phyloP scores from a whole-genome alignment of 2,797 vertebrate species.

The Microchirus variegatus region DNA sequence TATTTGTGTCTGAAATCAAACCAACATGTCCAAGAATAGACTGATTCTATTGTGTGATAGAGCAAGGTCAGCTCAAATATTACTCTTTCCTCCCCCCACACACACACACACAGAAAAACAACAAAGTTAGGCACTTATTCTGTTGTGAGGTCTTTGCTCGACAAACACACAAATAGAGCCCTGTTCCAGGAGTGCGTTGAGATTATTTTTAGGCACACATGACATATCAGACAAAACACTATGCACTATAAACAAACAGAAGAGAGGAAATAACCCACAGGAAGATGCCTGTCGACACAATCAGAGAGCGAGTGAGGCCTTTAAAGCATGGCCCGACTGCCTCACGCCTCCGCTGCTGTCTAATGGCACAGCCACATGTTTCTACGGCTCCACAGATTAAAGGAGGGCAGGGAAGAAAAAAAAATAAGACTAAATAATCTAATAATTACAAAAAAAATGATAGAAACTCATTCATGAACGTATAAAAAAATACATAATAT shows the following conservation, averaged over 20 bases:
- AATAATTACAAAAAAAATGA: slow-evolving; percentile 61
- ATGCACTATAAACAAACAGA: slow-evolving; percentile 53
- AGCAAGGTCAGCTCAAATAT: slow-evolving; percentile 53
- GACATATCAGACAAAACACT: slow-evolving; percentile 57
- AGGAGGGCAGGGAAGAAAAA: no score
- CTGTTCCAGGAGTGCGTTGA: slow-evolving; percentile 34
- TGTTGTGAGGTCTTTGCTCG: slow-evolving; percentile 26
- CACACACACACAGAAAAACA: no score
- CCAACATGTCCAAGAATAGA: slow-evolving; percentile 36
- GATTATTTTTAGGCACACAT: slow-evolving; percentile 44
- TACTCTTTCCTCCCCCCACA: no score
- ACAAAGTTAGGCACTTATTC: no score
- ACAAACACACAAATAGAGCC: slow-evolving; percentile 8
- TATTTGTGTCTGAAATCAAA: slow-evolving; percentile 29
- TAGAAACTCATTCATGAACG: slow-evolving; percentile 64
- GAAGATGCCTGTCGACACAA: slow-evolving; percentile 63
- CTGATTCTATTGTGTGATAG: slow-evolving; percentile 51
- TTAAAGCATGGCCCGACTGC: slow-evolving; percentile 46
- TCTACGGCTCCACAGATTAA: slow-evolving; percentile 65
- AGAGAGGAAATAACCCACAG: slow-evolving; percentile 58
- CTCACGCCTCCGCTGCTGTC: slow-evolving; percentile 60
- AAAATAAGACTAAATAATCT: slow-evolving; percentile 50
- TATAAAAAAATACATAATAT: slow-evolving; percentile 75
- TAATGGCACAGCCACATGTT: slow-evolving; percentile 71
- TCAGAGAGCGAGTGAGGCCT: slow-evolving; percentile 55